phyloP scores from a whole-genome alignment of 2,797 vertebrate genomes.

The Eutrigla gurnardus region DNA sequence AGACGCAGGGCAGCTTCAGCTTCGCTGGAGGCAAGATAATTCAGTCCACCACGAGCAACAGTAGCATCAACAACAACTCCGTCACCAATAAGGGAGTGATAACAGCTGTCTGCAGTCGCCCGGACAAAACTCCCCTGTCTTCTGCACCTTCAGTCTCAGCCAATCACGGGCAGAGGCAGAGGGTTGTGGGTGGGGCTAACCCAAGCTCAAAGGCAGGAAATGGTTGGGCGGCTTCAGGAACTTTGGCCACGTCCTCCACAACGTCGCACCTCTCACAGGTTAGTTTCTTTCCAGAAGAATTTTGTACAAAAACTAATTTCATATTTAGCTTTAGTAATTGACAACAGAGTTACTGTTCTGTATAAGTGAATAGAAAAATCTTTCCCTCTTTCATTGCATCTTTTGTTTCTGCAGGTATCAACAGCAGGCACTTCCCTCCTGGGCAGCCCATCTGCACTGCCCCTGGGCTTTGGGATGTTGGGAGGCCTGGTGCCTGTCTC shows the following conservation, averaged over 20 bases:
- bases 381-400: not conserved
- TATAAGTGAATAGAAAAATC: not conserved
- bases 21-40: slow-evolving; percentile 74
- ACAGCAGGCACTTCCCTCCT: slow-evolving; percentile 88
- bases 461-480: slow-evolving; percentile 96
- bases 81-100: slow-evolving; percentile 54
- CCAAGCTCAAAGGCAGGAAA: slow-evolving; percentile 80
- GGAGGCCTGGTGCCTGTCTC: slow-evolving; percentile 97
- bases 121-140: slow-evolving; percentile 67
- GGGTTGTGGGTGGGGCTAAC: slow-evolving; percentile 70
- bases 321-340: not conserved
- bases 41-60: slow-evolving; percentile 53
- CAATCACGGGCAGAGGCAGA: slow-evolving; percentile 81
- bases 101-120: slow-evolving; percentile 52
- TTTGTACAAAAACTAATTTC: not conserved
- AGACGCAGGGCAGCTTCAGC: slow-evolving; percentile 62
- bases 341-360: not conserved
- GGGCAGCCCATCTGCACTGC: slow-evolving; percentile 91
- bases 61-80: slow-evolving; percentile 56
- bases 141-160: slow-evolving; percentile 58
- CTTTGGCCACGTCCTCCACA: slow-evolving; percentile 75
- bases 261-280: slow-evolving; percentile 85
- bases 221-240: slow-evolving; percentile 73
- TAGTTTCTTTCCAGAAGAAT: slow-evolving; percentile 7
- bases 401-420: slow-evolving; percentile 74